Percentiles rank a stretch among this genome's conserved stretches.
phyloP scores from a whole-genome alignment of 53 echinoderm and acorn worm genomes.

The Apostichopus leukothele region DNA sequence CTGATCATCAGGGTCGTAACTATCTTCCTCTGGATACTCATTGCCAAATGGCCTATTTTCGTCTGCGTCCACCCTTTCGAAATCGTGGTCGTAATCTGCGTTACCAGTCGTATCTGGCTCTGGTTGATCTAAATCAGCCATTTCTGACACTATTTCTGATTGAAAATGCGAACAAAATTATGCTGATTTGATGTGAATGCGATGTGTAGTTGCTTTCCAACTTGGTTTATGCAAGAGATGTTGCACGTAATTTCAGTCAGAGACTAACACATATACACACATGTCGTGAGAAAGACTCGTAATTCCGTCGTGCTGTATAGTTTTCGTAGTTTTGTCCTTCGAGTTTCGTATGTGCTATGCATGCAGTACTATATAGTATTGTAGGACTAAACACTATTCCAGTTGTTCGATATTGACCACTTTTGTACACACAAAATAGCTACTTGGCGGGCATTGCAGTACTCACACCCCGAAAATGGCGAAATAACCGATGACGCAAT shows the following conservation, averaged over 20 bases:
- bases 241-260: no score
- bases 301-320: no score
- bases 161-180: no score
- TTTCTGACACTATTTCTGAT: neutral
- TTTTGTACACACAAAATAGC: neutral
- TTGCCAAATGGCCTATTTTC: constrained; percentile 46
- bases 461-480: constrained; percentile 4
- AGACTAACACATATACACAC: no score
- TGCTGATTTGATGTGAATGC: no score
- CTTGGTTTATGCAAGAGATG: no score
- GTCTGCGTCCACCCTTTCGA: constrained; percentile 85
- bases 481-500: constrained; percentile 38
- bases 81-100: constrained; percentile 86
- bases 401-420: neutral
- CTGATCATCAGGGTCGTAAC: constrained; percentile 42
- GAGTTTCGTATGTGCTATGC: no score
- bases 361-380: no score
- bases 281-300: no score
- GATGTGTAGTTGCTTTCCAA: no score
- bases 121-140: constrained; percentile 20
- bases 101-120: constrained; percentile 63
- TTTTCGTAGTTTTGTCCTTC: no score
- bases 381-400: no score
- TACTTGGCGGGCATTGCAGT: neutral
- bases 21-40: constrained; percentile 76